phyloP scores from a whole-genome alignment of 23 tunicate genomes.

The Trididemnum nubilum region DNA sequence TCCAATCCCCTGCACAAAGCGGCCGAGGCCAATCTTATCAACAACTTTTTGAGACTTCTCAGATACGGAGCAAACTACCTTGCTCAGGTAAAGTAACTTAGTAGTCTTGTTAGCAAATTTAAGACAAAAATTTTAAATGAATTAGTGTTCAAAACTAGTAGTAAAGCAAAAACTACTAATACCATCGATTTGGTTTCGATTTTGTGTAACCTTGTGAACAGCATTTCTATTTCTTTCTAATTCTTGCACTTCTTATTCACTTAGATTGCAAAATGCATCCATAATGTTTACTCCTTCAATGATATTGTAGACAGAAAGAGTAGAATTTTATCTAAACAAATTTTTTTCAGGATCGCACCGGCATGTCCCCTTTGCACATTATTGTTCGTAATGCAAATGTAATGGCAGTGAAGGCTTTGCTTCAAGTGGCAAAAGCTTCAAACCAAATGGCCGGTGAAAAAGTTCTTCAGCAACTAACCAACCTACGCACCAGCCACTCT shows the following conservation, averaged over 20 bases:
- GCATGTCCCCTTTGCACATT: constrained; percentile 19
- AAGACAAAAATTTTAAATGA: no score
- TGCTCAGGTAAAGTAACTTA: constrained; percentile 1
- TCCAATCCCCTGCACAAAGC: constrained; percentile 6
- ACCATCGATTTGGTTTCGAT: no score
- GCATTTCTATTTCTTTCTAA: no score
- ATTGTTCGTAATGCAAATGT: neutral
- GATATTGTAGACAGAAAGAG: no score
- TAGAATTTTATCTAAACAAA: no score
- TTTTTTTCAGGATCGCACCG: constrained; percentile 3
- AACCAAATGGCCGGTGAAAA: neutral
- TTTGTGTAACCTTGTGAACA: no score
- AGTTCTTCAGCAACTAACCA: neutral
- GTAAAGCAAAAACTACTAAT: no score
- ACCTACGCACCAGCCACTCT: neutral
- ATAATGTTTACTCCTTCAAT: no score
- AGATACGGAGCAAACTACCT: constrained; percentile 18
- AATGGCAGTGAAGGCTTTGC: neutral
- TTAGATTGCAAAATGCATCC: no score
- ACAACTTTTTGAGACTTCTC: neutral
- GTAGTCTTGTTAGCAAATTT: no score
- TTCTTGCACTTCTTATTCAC: no score
- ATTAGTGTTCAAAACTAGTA: no score
- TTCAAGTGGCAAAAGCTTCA: constrained; percentile 5
- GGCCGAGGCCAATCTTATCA: neutral